These are phyloP conservation scores for Elymnias hypermnestra DNA, from an alignment of 1,140 invertebrate species.

Conservation along the genomic window DNA sequence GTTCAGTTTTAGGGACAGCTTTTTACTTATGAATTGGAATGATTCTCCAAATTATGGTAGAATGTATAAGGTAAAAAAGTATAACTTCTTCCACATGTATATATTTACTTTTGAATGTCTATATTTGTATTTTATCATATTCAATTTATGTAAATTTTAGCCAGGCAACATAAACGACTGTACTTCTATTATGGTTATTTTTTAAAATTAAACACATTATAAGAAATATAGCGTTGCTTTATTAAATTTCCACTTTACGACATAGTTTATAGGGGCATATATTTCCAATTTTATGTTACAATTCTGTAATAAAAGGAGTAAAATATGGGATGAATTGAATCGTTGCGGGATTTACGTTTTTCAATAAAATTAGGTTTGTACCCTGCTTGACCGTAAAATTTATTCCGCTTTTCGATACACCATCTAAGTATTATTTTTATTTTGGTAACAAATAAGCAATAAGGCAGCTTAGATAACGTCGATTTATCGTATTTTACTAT, in stretches of 20 bases:
- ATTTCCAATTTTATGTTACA: constrained; percentile 26
- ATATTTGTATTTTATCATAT: too few relatives aligned
- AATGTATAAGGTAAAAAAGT: too few relatives aligned
- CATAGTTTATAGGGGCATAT: constrained; percentile 24
- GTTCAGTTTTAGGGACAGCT: too few relatives aligned
- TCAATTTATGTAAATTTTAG: too few relatives aligned
- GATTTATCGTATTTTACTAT: too few relatives aligned
- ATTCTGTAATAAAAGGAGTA: constrained; percentile 23
- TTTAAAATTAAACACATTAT: neutral
- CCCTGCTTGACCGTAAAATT: constrained; percentile 10
- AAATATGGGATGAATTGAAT: constrained; percentile 23
- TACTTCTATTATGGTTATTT: too few relatives aligned
- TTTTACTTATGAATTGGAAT: too few relatives aligned
- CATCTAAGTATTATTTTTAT: neutral
- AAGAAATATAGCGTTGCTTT: constrained; percentile 20
- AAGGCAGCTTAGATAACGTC: too few relatives aligned
- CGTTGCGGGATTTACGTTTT: constrained; percentile 25
- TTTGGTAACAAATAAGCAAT: neutral
- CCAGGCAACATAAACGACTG: too few relatives aligned
- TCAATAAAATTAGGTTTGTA: constrained; percentile 23
- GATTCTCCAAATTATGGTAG: too few relatives aligned
- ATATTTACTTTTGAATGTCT: too few relatives aligned
- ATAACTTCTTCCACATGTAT: too few relatives aligned
- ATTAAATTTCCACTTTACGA: constrained; percentile 29
- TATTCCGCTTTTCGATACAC: neutral